Conservation (phyloP, 2,888 invertebrate species). For the Athalia rosae region DNA sequence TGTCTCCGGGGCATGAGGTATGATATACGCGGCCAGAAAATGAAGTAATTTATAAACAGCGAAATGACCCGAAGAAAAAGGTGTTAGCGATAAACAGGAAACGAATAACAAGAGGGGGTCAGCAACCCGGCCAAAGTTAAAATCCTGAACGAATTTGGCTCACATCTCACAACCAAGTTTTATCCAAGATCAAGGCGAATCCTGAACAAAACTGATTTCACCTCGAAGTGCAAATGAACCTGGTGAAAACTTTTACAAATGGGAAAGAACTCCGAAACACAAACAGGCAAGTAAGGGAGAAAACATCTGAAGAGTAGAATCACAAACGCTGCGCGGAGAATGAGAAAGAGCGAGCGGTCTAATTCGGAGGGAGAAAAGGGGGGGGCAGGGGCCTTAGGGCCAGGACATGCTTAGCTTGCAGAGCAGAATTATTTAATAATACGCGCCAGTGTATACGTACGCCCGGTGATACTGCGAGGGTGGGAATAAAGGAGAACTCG, state of each 20-base stretch:
- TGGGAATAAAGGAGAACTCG: constrained; percentile 3
- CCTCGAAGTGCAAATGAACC: constrained; percentile 27
- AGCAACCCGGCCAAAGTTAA: background rate
- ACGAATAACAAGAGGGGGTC: constrained; percentile 34
- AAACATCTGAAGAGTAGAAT: background rate
- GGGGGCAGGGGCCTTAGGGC: constrained; percentile 44
- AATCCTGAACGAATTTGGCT: constrained; percentile 21
- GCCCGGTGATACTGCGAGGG: constrained; percentile 30
- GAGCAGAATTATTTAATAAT: constrained; percentile 59
- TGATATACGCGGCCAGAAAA: constrained; percentile 18
- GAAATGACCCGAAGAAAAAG: constrained; percentile 32
- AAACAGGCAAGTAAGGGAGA: constrained; percentile 27
- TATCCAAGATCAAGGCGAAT: constrained; percentile 21
- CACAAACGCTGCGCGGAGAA: constrained; percentile 8
- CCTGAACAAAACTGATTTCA: constrained; percentile 33
- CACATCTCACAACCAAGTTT: constrained; percentile 28
- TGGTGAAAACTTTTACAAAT: constrained; percentile 29
- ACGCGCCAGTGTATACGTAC: constrained; percentile 43
- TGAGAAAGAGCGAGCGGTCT: constrained; percentile 46
- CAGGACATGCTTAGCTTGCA: constrained; percentile 53
- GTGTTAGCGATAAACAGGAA: constrained; percentile 37
- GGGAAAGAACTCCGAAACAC: constrained; percentile 26
- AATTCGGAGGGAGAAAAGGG: constrained; percentile 43
- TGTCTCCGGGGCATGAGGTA: background rate
- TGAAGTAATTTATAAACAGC: constrained; percentile 42